A percentile compares a stretch with the other conserved stretches of the same genome.
Evolutionary conservation across 2,888 invertebrate species (phyloP).

Genomic region (Netelia inedita): DNA sequence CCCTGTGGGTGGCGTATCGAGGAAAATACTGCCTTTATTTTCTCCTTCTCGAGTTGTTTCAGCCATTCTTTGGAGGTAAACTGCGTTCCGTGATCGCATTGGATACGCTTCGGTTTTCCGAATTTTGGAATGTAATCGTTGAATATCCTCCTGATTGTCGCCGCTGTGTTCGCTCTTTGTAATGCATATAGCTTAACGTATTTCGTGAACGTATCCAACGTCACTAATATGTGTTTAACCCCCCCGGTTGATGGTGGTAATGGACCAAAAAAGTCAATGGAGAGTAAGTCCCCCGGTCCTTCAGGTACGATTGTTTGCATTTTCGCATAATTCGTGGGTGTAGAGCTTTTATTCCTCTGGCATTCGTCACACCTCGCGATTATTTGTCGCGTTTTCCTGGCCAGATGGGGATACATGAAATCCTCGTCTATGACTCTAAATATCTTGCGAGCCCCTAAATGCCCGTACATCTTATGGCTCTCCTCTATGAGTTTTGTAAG

Average conservation of each 20-base stretch:
- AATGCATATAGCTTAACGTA: neutral
- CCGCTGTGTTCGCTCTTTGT: too few species aligned
- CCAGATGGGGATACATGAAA: neutral
- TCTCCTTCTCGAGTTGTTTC: neutral
- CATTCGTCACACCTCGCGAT: neutral
- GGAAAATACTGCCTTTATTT: neutral
- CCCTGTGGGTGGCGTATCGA: conserved; percentile 33
- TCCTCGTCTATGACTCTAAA: conserved; percentile 1
- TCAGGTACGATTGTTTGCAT: conserved; percentile 5
- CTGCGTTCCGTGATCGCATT: conserved; percentile 38
- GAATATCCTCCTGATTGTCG: too few species aligned
- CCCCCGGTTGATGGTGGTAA: neutral
- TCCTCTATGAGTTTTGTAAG: neutral
- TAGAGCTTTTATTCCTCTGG: conserved; percentile 3
- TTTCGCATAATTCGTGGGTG: neutral
- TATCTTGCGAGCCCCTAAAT: neutral
- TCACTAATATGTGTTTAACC: neutral
- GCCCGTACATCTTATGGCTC: conserved; percentile 21
- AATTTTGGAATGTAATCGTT: too few species aligned
- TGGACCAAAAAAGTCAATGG: conserved; percentile 21
- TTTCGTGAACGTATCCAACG: conserved; percentile 4
- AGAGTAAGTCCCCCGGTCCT: conserved; percentile 10
- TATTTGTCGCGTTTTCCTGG: neutral
- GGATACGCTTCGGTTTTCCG: neutral
- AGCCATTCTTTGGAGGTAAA: conserved; percentile 5